Base-by-base conservation (phyloP, 2,888 invertebrate species). In the Cordilura impudica region DNA sequence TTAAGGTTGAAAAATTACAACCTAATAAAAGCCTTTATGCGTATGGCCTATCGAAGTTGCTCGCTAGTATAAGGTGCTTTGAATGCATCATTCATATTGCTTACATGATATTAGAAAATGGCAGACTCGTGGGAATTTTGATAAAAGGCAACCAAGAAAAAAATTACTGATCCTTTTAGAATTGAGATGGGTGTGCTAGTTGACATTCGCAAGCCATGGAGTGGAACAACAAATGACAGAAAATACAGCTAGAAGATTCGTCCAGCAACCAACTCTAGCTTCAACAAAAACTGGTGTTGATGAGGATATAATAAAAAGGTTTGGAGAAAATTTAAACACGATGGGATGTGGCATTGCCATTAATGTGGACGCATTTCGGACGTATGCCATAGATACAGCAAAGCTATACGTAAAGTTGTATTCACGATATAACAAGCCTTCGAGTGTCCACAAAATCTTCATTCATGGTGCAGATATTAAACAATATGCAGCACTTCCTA, bases 231-330 rank as follows among this genome's bases (percentile, higher is more conserved):
- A 12, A 77, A 78, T 53, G 77, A 81, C 56, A n/a, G 77, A 65
- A 1, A 73, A 81, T 31, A 78, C 73, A 2, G 35, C 73, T 35
- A 45, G 69, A 54, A 49, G 53, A 35, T 72, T 81, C 49, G 73
- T 73, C 8, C 43, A 45, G 43, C 53, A 80, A 53, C 60, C 66
- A 21, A 8, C 63, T 70, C 26, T 51, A 6, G 35, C 67, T 49
- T 51, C 78, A 12, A 10, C 16, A 47, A 63, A 72, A 10, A 76
- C 61, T 35, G 45, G 29, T n/a, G 39, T 70, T 7, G 45, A 70
- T 10, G 14, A 54, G 3, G 49, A 60, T 14, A 45, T 76, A 56
- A 75, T 56, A 35, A 39, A 63, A 2, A 73, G 54, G 23, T 18
- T 66, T 7, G 43, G 69, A 2, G 14, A 63, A 12, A 69, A 74